Evolutionary conservation across 2,797 vertebrate species (phyloP).

Genomic region (Echiichthys vipera): DNA sequence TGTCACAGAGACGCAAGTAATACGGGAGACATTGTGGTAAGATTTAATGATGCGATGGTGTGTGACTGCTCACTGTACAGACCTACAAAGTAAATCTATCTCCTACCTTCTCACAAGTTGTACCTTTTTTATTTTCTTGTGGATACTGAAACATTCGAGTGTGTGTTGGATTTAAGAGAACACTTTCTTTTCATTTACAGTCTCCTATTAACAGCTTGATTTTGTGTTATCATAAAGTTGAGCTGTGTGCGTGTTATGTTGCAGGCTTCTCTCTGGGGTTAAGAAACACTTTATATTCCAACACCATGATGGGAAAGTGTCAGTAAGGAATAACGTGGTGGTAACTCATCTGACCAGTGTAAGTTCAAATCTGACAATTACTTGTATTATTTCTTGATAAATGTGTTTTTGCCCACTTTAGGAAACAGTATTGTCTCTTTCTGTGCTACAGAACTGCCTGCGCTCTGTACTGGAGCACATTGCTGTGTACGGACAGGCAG

Average conservation of each 20-base stretch:
- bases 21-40: conserved; percentile 97
- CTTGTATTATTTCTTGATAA: not conserved
- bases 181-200: not conserved
- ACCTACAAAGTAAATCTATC: not conserved
- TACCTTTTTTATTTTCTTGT: not conserved
- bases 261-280: conserved; percentile 96
- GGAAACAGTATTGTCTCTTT: not conserved
- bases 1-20: conserved; percentile 95
- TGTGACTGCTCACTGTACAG: conserved; percentile 22
- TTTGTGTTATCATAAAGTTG: not conserved
- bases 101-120: not conserved
- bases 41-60: conserved; percentile 45
- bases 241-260: conserved; percentile 23
- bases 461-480: conserved; percentile 94
- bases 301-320: conserved; percentile 92
- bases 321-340: conserved; percentile 92
- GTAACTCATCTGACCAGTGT: conserved; percentile 98
- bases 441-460: conserved; percentile 88
- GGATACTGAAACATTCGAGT: not conserved
- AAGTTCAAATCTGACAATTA: conserved; percentile 69
- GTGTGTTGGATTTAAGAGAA: not conserved
- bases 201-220: not conserved
- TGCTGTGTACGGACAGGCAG: conserved; percentile 94
- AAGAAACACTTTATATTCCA: conserved; percentile 98
- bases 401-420: not conserved